phyloP scores from a whole-genome alignment of 1,140 invertebrate genomes.

The Trichonephila inaurata region DNA sequence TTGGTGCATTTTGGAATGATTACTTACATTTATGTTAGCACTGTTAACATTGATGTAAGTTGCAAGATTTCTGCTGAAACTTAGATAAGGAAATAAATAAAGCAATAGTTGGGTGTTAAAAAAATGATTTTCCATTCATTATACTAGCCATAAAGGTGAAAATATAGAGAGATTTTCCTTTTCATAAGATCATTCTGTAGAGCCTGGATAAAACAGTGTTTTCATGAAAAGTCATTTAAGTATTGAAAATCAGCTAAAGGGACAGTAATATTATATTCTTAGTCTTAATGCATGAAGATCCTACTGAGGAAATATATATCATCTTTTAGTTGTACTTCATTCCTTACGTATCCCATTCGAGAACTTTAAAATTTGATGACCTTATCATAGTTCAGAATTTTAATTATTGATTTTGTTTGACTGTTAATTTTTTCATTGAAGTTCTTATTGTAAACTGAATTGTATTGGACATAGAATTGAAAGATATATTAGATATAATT shows the following conservation, averaged over 20 bases:
- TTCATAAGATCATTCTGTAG: background rate
- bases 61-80: background rate
- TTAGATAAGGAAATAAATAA: too few species aligned
- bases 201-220: background rate
- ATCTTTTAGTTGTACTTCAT: background rate
- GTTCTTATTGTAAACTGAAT: background rate
- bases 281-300: background rate
- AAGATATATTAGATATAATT: background rate
- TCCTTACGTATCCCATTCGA: background rate
- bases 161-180: background rate
- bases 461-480: background rate
- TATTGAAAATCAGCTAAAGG: background rate
- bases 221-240: background rate
- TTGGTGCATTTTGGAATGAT: background rate
- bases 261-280: background rate
- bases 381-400: background rate
- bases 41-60: conserved; percentile 24
- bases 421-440: background rate
- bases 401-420: background rate
- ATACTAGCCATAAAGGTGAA: background rate
- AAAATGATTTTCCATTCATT: too few species aligned
- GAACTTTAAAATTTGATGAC: background rate
- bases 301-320: background rate
- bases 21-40: conserved; percentile 13
- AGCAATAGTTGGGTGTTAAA: too few species aligned